phyloP scores from a whole-genome alignment of 2,888 invertebrate species.

The Tenthredo livida region DNA sequence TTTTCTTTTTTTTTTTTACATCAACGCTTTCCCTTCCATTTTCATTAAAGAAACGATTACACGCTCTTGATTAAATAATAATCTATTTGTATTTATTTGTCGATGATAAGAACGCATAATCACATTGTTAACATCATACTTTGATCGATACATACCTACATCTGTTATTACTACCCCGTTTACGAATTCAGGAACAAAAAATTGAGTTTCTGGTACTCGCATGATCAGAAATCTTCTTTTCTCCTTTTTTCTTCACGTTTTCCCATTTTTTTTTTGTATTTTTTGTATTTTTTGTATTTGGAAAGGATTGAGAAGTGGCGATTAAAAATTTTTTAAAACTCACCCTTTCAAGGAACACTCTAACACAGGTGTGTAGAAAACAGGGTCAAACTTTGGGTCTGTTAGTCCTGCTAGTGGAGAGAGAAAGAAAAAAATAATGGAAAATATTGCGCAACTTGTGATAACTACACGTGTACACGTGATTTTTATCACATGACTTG shows the following conservation, averaged over 20 bases:
- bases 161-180: not conserved
- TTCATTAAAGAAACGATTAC: not conserved
- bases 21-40: not conserved
- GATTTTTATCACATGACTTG: slow-evolving; percentile 34
- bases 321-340: no score
- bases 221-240: not conserved
- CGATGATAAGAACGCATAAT: not conserved
- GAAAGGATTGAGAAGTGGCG: no score
- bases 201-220: not conserved
- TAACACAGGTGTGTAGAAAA: not conserved
- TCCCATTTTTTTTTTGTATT: not conserved
- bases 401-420: not conserved
- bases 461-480: not conserved
- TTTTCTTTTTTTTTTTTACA: not conserved
- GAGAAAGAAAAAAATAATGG: not conserved
- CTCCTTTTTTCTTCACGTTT: not conserved
- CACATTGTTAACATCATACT: not conserved
- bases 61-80: not conserved
- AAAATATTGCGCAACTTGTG: not conserved
- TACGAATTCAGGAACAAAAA: not conserved
- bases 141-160: not conserved
- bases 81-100: slow-evolving; percentile 4
- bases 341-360: no score
- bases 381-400: not conserved
- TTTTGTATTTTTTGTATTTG: no score